These are phyloP conservation scores for Encarsia formosa DNA, from an alignment of 2,888 invertebrate genomes.

Conservation along the genomic window DNA sequence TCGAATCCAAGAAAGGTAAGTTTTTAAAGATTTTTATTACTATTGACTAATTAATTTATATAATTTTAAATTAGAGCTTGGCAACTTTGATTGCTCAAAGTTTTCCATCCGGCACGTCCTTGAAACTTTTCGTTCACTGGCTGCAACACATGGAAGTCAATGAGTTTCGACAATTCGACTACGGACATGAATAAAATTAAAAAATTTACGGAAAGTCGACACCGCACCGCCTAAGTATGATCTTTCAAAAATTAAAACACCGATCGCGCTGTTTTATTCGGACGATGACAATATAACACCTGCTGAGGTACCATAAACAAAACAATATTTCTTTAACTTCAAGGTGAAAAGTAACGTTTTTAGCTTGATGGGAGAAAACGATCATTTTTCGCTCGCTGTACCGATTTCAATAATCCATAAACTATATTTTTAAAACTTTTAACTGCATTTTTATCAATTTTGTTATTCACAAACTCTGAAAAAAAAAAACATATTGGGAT, in stretches of 20 bases:
- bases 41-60: too few species aligned
- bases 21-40: too few species aligned
- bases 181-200: constrained; percentile 59
- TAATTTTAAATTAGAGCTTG: too few species aligned
- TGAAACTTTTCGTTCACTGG: constrained; percentile 67
- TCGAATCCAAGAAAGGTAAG: too few species aligned
- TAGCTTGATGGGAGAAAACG: constrained; percentile 63
- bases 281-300: too few species aligned
- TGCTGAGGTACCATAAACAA: too few species aligned
- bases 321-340: too few species aligned
- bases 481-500: too few species aligned
- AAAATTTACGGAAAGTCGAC: constrained; percentile 58
- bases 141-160: constrained; percentile 60
- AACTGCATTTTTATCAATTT: too few species aligned
- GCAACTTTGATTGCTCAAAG: too few species aligned
- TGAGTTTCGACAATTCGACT: constrained; percentile 67
- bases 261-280: constrained; percentile 63
- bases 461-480: neutral
- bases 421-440: neutral
- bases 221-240: constrained; percentile 61
- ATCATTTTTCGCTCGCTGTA: constrained; percentile 23
- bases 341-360: too few species aligned
- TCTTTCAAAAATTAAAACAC: constrained; percentile 59
- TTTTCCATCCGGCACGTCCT: constrained; percentile 71
- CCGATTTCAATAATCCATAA: neutral